phyloP scores from a whole-genome alignment of 2,888 invertebrate genomes.

The Drosophila maculinotata region DNA sequence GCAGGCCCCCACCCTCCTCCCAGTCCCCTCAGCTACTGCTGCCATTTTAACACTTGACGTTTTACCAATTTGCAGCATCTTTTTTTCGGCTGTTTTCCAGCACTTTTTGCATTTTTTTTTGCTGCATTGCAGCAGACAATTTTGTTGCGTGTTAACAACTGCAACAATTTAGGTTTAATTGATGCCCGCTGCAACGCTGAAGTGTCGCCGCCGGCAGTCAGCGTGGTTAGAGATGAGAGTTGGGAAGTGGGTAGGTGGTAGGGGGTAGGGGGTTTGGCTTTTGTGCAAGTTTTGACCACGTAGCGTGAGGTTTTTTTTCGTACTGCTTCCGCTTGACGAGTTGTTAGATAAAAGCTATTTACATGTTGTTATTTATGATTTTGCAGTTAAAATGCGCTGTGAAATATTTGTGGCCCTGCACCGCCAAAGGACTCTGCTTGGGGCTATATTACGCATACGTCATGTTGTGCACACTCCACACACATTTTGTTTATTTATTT shows the following conservation, averaged over 20 bases:
- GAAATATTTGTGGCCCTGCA: conserved; percentile 58
- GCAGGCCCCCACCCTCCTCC: conserved; percentile 22
- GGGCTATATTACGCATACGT: conserved; percentile 59
- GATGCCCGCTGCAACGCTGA: conserved; percentile 76
- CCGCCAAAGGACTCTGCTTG: conserved; percentile 32
- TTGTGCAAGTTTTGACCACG: conserved; percentile 65
- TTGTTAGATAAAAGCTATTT: conserved; percentile 81
- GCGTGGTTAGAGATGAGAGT: conserved; percentile 26
- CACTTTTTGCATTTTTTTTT: conserved; percentile 50
- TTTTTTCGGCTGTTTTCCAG: conserved; percentile 15
- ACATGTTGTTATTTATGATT: conserved; percentile 81
- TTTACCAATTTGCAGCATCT: conserved; percentile 71
- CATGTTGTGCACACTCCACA: conserved; percentile 54
- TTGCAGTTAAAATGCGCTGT: conserved; percentile 77
- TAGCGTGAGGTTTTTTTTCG: conserved; percentile 41
- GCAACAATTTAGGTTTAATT: conserved; percentile 81
- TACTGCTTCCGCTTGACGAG: conserved; percentile 75
- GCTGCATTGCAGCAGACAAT: conserved; percentile 77
- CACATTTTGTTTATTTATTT: conserved; percentile 42
- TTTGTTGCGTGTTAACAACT: conserved; percentile 81
- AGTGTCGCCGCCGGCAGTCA: conserved; percentile 64
- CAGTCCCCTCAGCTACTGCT: background rate
- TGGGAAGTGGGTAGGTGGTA: conserved; percentile 3
- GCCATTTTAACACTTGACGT: conserved; percentile 72
- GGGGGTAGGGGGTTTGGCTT: conserved; percentile 29